Evolutionary conservation across 2,113 vertebrate genomes (phyloP), one percentile per base, ranked within the genome.

Genomic region (Pheucticus melanocephalus): DNA sequence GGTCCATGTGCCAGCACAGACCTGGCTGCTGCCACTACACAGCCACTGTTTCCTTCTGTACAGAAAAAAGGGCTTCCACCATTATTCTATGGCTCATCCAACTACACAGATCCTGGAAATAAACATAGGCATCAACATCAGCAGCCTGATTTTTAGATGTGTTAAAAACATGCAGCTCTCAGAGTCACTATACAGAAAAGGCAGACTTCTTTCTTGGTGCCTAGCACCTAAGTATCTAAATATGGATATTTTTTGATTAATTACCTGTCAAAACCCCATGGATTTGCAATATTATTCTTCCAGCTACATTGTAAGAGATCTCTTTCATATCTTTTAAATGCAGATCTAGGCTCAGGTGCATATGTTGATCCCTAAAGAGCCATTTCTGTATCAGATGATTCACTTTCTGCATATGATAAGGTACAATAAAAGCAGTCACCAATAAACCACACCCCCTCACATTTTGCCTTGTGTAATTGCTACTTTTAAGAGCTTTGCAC

Each of bases 1-100:
- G 59, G 23, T 20, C 42, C 4, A 0, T 0, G 1, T 19, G 42
- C 10, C 5, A 1, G 2, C 11, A 14, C 31, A 69, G 25, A 65
- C 20, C 24, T 30, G 1, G 21, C 60, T 40, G 10, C 3, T 61
- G 48, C 8, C 12, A 4, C 42, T 15, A 4, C 6, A 3, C 2
- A 11, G 4, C 4, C 6, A 1, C 64, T 44, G 24, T 3, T 75
- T 35, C 28, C 11, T 51, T 42, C 51, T 71, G 30, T 8, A 23
- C 30, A 70, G 28, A 1, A 8, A 76, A 72, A 44, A 3, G 10
- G 5, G 9, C 10, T 85, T 82, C 78, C 10, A 44, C 33, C 33
- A 6, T 13, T 65, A n/a, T 13, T 33, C 40, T 77, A 6, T 0
- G 0, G 30, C 33, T 86, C 60, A 33, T 27, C 3, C 59, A 91